Percentiles rank a stretch among this genome's conserved stretches.
phyloP scores from a whole-genome alignment of 1,140 invertebrate species.

The Agraylea sexmaculata region DNA sequence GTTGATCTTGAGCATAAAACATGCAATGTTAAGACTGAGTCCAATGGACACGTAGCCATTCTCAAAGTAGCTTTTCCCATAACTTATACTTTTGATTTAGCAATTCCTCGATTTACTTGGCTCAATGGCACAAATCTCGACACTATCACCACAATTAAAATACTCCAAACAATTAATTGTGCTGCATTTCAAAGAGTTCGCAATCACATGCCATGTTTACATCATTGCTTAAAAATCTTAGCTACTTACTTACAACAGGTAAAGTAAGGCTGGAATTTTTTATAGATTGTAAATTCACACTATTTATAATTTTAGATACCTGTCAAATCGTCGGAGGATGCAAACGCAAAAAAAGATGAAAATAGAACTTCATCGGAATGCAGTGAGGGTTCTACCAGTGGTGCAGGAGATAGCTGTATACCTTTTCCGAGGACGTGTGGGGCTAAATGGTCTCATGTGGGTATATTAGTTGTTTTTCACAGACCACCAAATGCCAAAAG shows the following conservation, averaged over 20 bases:
- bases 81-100: constrained; percentile 55
- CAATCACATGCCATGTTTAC: constrained; percentile 32
- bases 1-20: constrained; percentile 61
- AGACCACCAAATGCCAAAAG: constrained; percentile 62
- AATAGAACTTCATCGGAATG: constrained; percentile 29
- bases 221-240: constrained; percentile 37
- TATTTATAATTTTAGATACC: constrained; percentile 29
- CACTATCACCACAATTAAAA: constrained; percentile 35
- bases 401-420: constrained; percentile 64
- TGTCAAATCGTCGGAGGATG: constrained; percentile 35
- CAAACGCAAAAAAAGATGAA: constrained; percentile 35
- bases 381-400: constrained; percentile 44
- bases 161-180: constrained; percentile 36
- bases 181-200: constrained; percentile 36
- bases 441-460: constrained; percentile 81
- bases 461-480: constrained; percentile 74
- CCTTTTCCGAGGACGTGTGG: constrained; percentile 90
- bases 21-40: constrained; percentile 60
- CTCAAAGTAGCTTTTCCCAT: constrained; percentile 70
- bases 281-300: not conserved
- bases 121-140: constrained; percentile 38
- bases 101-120: constrained; percentile 38
- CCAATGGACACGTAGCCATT: constrained; percentile 59
- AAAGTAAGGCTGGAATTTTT: constrained; percentile 4
- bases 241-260: constrained; percentile 37